Percentiles rank a stretch among this genome's conserved stretches.
Conservation (phyloP, 2,113 vertebrate genomes). For the Tamias sibiricus region DNA sequence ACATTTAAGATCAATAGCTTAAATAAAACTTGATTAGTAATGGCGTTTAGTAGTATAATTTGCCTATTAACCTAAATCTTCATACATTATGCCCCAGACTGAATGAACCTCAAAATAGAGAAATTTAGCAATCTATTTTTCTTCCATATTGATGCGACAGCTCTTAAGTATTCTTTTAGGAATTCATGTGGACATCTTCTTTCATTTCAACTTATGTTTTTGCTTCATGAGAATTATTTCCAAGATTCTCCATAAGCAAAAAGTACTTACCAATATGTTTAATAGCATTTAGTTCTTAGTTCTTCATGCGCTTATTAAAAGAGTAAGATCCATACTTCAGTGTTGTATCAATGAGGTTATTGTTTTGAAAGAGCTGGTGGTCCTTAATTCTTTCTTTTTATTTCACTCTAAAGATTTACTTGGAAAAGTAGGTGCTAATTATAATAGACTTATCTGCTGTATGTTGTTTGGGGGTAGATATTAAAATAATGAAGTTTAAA, state of each 20-base stretch:
- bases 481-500: slow-evolving; percentile 7
- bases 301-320: not conserved
- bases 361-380: not conserved
- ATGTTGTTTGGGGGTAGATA: not conserved
- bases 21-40: not conserved
- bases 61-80: not conserved
- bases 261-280: not conserved
- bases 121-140: not conserved
- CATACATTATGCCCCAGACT: not conserved
- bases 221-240: not conserved
- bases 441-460: not conserved
- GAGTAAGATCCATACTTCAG: not conserved
- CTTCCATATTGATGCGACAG: not conserved
- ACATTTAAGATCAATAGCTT: not conserved
- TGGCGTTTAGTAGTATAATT: not conserved
- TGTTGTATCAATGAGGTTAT: not conserved
- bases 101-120: not conserved
- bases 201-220: not conserved
- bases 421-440: not conserved
- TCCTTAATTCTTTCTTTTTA: not conserved
- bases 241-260: not conserved
- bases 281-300: not conserved
- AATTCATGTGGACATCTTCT: not conserved
- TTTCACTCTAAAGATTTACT: not conserved
- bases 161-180: not conserved